These are phyloP conservation scores for Diorhabda carinulata DNA, from an alignment of 1,140 invertebrate genomes.

Conservation along the genomic window DNA sequence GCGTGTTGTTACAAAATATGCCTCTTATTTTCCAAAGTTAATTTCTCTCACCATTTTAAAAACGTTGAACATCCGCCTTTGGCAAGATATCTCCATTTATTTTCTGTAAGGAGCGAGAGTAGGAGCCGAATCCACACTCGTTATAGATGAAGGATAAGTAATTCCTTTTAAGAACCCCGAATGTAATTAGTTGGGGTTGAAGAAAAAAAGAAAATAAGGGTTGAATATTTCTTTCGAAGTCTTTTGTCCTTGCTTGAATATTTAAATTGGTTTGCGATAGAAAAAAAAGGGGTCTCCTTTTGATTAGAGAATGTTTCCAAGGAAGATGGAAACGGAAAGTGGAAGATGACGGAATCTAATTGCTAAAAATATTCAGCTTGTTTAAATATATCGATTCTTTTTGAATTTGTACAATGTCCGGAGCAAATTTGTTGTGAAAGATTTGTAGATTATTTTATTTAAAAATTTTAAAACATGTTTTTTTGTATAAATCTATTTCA, in stretches of 20 bases:
- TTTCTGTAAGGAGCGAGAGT: slow-evolving; percentile 19
- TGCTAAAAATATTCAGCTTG: background rate
- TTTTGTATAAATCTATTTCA: too few relatives aligned
- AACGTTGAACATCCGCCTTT: background rate
- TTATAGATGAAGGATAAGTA: slow-evolving; percentile 33
- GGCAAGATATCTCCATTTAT: slow-evolving; percentile 15
- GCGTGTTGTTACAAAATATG: too few relatives aligned
- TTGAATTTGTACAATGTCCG: background rate
- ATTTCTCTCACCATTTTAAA: background rate
- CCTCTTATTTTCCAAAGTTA: too few relatives aligned
- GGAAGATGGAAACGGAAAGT: background rate
- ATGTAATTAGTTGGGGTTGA: slow-evolving; percentile 40
- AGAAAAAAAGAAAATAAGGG: slow-evolving; percentile 41
- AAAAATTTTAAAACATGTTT: too few relatives aligned
- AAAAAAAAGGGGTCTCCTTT: background rate
- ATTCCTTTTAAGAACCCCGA: slow-evolving; percentile 35
- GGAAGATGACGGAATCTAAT: background rate
- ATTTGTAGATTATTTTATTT: too few relatives aligned
- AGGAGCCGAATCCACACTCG: slow-evolving; percentile 17
- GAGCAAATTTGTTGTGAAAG: too few relatives aligned
- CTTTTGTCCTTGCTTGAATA: slow-evolving; percentile 18
- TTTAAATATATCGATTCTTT: slow-evolving; percentile 1
- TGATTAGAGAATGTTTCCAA: slow-evolving; percentile 1
- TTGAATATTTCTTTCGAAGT: slow-evolving; percentile 33
- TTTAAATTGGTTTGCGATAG: slow-evolving; percentile 9